Evolutionary conservation across 1,140 invertebrate species (phyloP).

Genomic region (Drosophila yakuba): DNA sequence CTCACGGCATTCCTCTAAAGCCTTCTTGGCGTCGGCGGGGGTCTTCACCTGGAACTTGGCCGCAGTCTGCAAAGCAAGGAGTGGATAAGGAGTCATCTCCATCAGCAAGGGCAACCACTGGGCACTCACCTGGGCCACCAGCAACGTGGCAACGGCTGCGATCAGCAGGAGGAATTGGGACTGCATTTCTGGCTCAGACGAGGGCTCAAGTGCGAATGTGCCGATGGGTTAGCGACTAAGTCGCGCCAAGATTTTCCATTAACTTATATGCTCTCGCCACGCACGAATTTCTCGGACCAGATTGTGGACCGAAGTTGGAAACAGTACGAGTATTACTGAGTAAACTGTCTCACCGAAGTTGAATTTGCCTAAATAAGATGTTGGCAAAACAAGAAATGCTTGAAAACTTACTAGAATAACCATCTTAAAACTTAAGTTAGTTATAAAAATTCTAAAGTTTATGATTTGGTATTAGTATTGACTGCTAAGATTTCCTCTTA

Average conservation of each 20-base stretch:
- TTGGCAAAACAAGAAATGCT: too few relatives aligned
- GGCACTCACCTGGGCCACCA: constrained; percentile 53
- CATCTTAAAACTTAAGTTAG: too few relatives aligned
- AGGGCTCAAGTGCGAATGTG: constrained; percentile 70
- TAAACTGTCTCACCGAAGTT: too few relatives aligned
- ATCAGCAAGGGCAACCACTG: constrained; percentile 23
- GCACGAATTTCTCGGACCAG: constrained; percentile 26
- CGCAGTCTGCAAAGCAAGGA: constrained; percentile 41
- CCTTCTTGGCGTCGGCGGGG: constrained; percentile 64
- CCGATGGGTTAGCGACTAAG: constrained; percentile 56
- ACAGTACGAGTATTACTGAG: constrained; percentile 9
- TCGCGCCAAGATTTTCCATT: constrained; percentile 69
- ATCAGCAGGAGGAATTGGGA: constrained; percentile 49
- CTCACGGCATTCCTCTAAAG: constrained; percentile 72
- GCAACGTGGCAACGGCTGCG: constrained; percentile 37
- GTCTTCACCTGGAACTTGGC: constrained; percentile 67
- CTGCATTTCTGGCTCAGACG: constrained; percentile 67
- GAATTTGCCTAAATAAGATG: too few relatives aligned
- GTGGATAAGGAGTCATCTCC: constrained; percentile 5
- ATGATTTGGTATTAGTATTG: too few relatives aligned
- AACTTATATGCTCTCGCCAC: constrained; percentile 58
- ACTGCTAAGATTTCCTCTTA: too few relatives aligned
- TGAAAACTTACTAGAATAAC: too few relatives aligned
- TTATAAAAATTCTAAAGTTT: too few relatives aligned
- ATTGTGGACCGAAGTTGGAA: constrained; percentile 10